Conservation (phyloP, 2,888 invertebrate genomes). For the Amphipoea oculea region DNA sequence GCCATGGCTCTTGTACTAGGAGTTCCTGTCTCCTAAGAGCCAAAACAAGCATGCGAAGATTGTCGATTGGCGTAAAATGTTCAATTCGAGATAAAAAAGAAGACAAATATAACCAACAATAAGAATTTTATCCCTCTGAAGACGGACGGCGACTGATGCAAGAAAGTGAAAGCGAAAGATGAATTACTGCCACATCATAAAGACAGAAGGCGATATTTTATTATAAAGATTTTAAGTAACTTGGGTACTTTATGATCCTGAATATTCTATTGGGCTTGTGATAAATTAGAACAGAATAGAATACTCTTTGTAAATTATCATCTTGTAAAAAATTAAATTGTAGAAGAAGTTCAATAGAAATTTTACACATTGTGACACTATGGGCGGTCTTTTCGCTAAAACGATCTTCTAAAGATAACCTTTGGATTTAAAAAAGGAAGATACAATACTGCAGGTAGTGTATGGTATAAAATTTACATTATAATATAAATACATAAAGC, state of each 20-base stretch:
- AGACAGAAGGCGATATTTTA: slow-evolving; percentile 43
- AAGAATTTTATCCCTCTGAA: slow-evolving; percentile 36
- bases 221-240: slow-evolving; percentile 24
- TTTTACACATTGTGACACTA: neutral
- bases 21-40: too few species aligned
- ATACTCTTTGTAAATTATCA: neutral
- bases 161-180: slow-evolving; percentile 44
- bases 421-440: neutral
- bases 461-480: neutral
- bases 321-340: neutral
- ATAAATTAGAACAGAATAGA: slow-evolving; percentile 8
- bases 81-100: slow-evolving; percentile 15
- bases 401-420: neutral
- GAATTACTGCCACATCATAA: slow-evolving; percentile 49
- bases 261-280: slow-evolving; percentile 32
- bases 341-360: neutral
- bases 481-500: neutral
- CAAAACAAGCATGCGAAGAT: too few species aligned
- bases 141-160: slow-evolving; percentile 17
- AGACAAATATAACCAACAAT: slow-evolving; percentile 30
- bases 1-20: too few species aligned
- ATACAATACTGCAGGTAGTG: neutral
- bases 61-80: neutral
- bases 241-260: slow-evolving; percentile 7
- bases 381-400: neutral